These are phyloP conservation scores for Poecilia wingei DNA, from an alignment of 2,797 vertebrate species.

Conservation along the genomic window DNA sequence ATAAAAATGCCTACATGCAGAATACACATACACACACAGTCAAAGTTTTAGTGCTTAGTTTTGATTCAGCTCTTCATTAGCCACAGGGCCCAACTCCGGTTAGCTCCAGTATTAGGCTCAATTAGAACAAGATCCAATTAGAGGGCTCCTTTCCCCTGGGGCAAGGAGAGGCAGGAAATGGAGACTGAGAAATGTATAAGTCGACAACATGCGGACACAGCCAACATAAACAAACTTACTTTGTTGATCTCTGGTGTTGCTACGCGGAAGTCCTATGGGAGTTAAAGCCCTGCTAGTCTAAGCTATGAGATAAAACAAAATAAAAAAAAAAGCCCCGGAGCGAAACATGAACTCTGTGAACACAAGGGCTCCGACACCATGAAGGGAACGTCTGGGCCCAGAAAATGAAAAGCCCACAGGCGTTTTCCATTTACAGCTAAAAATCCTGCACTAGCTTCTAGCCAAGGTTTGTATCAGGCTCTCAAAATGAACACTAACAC, in stretches of 20 bases:
- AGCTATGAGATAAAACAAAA: slow-evolving; percentile 97
- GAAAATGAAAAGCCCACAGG: slow-evolving; percentile 99
- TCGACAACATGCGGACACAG: slow-evolving; percentile 97
- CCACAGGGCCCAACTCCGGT: slow-evolving; percentile 95
- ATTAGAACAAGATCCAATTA: slow-evolving; percentile 99
- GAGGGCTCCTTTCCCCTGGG: slow-evolving; percentile 93
- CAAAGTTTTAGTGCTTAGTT: slow-evolving; percentile 97
- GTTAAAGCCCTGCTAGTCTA: slow-evolving; percentile 97
- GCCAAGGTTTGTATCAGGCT: slow-evolving; percentile 99
- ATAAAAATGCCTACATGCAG: slow-evolving; percentile 40
- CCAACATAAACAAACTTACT: slow-evolving; percentile 99
- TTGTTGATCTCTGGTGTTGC: slow-evolving; percentile 99
- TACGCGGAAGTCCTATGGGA: slow-evolving; percentile 97
- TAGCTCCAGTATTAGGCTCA: slow-evolving; percentile 99
- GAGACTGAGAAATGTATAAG: slow-evolving; percentile 99
- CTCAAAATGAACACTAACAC: slow-evolving; percentile 97
- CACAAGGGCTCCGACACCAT: slow-evolving; percentile 99
- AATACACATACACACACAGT: slow-evolving; percentile 71
- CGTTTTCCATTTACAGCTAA: slow-evolving; percentile 99
- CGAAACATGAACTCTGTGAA: slow-evolving; percentile 99
- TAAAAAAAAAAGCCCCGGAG: slow-evolving; percentile 89
- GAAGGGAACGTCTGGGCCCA: slow-evolving; percentile 99
- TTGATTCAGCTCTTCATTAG: slow-evolving; percentile 96
- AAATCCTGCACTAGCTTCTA: slow-evolving; percentile 98
- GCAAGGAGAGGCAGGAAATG: slow-evolving; percentile 99